Evolutionary conservation across 2,888 invertebrate species (phyloP).

Genomic region (Masnerella sp.): DNA sequence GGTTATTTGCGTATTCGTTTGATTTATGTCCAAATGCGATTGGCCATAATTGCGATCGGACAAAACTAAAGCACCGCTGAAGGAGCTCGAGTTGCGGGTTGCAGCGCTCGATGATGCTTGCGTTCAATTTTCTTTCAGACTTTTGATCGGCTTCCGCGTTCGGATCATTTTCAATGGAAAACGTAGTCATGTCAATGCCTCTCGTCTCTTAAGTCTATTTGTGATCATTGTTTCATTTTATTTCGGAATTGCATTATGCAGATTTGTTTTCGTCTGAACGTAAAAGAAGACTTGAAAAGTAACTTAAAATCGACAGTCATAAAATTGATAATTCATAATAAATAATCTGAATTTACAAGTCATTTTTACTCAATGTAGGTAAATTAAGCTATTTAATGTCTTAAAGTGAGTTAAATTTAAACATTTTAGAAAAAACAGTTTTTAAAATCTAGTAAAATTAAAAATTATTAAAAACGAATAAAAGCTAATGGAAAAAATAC

Average conservation of each 20-base stretch:
- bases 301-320: too few relatives aligned
- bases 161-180: neutral
- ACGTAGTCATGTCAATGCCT: neutral
- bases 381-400: too few relatives aligned
- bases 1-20: too few relatives aligned
- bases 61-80: neutral
- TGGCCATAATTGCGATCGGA: neutral
- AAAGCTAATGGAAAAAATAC: too few relatives aligned
- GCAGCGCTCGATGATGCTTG: neutral
- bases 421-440: too few relatives aligned
- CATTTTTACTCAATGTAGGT: too few relatives aligned
- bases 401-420: too few relatives aligned
- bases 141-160: neutral
- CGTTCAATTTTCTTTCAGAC: neutral
- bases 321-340: too few relatives aligned
- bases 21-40: neutral
- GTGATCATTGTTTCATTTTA: neutral
- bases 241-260: neutral
- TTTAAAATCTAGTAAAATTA: too few relatives aligned
- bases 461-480: too few relatives aligned
- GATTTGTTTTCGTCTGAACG: neutral
- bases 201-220: neutral
- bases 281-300: too few relatives aligned
- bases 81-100: neutral
- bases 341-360: too few relatives aligned